These are phyloP conservation scores for Venusia cambrica DNA, from an alignment of 2,888 invertebrate genomes.

Conservation along the genomic window DNA sequence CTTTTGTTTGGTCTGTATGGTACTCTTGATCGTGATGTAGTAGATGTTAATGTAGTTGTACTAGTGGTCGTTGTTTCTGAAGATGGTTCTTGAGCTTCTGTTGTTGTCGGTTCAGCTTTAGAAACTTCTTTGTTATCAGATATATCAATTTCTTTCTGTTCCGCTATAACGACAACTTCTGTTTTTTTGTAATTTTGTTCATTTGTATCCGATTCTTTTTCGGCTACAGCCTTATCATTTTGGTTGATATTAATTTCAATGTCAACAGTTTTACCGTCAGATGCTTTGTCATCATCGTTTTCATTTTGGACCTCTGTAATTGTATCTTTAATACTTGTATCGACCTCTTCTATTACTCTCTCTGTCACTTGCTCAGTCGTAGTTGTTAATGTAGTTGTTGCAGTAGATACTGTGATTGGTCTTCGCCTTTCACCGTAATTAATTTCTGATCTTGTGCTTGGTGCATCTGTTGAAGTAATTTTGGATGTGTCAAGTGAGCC, in stretches of 20 bases:
- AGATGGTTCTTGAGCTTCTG: slow-evolving; percentile 31
- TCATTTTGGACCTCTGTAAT: slow-evolving; percentile 8
- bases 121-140: slow-evolving; percentile 41
- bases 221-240: slow-evolving; percentile 6
- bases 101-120: slow-evolving; percentile 33
- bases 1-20: slow-evolving; percentile 68
- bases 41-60: slow-evolving; percentile 41
- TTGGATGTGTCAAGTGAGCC: slow-evolving; percentile 40
- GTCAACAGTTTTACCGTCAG: slow-evolving; percentile 11
- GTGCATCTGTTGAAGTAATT: slow-evolving; percentile 35
- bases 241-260: slow-evolving; percentile 15
- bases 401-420: slow-evolving; percentile 22
- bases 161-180: slow-evolving; percentile 44
- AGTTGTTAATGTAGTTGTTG: slow-evolving; percentile 16
- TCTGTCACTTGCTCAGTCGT: slow-evolving; percentile 28
- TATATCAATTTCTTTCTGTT: slow-evolving; percentile 44
- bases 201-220: slow-evolving; percentile 4
- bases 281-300: slow-evolving; percentile 8
- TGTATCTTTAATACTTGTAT: slow-evolving; percentile 12
- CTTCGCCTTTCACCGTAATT: slow-evolving; percentile 66
- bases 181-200: slow-evolving; percentile 31
- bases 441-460: slow-evolving; percentile 42
- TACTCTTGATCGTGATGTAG: slow-evolving; percentile 52
- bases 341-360: slow-evolving; percentile 25
- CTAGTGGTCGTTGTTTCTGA: slow-evolving; percentile 54